A percentile compares a stretch with the other conserved stretches of the same genome.
Evolutionary conservation across 2,888 invertebrate species (phyloP).

Genomic region (Drosophila limbata): DNA sequence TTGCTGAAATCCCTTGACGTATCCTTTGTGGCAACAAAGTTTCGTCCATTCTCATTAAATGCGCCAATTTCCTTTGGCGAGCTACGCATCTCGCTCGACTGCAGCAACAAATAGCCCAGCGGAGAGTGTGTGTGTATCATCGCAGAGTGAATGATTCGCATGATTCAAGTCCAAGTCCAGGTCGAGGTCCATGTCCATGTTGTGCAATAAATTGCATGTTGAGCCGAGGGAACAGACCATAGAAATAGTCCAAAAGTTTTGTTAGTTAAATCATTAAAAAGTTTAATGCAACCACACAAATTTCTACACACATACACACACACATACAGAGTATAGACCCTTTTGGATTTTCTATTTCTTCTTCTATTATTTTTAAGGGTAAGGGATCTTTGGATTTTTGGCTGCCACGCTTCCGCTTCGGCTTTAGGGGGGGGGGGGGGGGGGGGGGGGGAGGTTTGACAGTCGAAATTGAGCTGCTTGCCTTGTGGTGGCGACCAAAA

Average conservation of each 20-base stretch:
- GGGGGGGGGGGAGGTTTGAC: slow-evolving; percentile 16
- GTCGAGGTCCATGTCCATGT: slow-evolving; percentile 35
- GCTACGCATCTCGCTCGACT: slow-evolving; percentile 87
- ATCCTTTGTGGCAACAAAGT: slow-evolving; percentile 86
- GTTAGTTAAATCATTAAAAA: slow-evolving; percentile 85
- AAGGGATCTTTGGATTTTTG: slow-evolving; percentile 40
- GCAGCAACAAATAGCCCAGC: slow-evolving; percentile 15
- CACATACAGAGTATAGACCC: neutral
- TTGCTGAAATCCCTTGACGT: slow-evolving; percentile 86
- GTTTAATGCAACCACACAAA: slow-evolving; percentile 77
- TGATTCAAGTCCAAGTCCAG: slow-evolving; percentile 3
- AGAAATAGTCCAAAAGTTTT: slow-evolving; percentile 81
- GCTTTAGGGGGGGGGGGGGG: slow-evolving; percentile 7
- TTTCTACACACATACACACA: slow-evolving; percentile 28
- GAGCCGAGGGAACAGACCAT: slow-evolving; percentile 68
- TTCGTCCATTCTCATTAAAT: slow-evolving; percentile 85
- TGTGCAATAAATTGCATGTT: slow-evolving; percentile 79
- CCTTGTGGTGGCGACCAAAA: slow-evolving; percentile 29
- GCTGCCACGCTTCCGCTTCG: slow-evolving; percentile 23
- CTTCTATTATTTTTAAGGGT: slow-evolving; percentile 36
- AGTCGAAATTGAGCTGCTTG: slow-evolving; percentile 43
- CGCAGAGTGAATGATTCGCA: slow-evolving; percentile 55
- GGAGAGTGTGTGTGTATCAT: neutral
- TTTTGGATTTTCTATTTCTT: slow-evolving; percentile 6
- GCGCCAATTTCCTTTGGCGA: slow-evolving; percentile 85